Evolutionary conservation across 2,797 vertebrate genomes (phyloP).

Genomic region (Gambusia yucatana): DNA sequence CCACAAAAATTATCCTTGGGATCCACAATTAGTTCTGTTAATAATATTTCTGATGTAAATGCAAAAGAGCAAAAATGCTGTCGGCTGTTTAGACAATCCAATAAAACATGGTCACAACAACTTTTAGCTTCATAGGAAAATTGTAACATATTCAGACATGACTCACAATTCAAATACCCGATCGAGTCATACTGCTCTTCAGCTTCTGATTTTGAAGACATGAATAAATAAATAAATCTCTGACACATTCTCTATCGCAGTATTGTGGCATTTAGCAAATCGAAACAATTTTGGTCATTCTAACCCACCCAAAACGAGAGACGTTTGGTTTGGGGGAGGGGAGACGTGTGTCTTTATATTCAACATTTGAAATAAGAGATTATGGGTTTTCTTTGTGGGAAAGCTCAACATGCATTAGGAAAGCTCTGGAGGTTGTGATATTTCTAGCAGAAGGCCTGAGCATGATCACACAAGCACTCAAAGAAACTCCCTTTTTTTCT

Average conservation of each 20-base stretch:
- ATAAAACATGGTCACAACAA: no score
- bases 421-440: neutral
- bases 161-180: neutral
- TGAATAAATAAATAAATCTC: neutral
- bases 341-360: no score
- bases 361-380: no score
- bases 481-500: constrained; percentile 3
- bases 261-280: neutral
- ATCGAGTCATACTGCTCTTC: neutral
- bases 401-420: neutral
- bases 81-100: no score
- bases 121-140: no score
- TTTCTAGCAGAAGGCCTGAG: neutral
- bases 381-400: neutral
- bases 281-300: neutral
- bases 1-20: neutral
- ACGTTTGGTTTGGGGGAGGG: no score
- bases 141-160: neutral
- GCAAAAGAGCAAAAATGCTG: no score
- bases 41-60: no score
- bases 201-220: neutral
- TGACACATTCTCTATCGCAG: neutral
- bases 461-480: neutral
- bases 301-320: no score
- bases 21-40: no score